Conservation (phyloP, 2,113 vertebrate genomes). For the Neoarius graeffei region DNA sequence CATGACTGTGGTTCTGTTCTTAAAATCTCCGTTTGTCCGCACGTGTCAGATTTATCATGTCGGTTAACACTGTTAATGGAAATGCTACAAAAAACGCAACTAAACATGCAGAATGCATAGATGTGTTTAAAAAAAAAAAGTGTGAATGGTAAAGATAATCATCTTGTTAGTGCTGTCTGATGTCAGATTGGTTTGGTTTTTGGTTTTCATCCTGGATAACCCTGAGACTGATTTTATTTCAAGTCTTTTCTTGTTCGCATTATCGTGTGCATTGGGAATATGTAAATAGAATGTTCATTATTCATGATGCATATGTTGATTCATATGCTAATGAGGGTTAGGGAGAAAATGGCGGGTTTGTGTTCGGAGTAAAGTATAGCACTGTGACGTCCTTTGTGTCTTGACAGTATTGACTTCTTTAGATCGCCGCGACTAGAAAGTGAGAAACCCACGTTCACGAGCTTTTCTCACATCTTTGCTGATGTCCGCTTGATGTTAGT, state of each 20-base stretch:
- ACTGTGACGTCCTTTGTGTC: neutral
- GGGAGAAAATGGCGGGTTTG: conserved; percentile 19
- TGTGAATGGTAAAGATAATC: neutral
- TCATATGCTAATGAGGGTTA: conserved; percentile 31
- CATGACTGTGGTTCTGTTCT: neutral
- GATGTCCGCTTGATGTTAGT: neutral
- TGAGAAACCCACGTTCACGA: neutral
- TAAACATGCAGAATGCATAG: neutral
- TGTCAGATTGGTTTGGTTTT: neutral
- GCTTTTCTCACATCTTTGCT: neutral
- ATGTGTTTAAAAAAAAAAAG: neutral
- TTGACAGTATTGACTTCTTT: neutral
- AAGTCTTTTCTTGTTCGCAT: neutral
- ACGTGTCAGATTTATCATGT: too few species aligned
- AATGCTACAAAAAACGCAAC: too few species aligned
- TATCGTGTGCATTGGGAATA: neutral
- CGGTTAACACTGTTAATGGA: too few species aligned
- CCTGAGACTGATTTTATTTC: neutral
- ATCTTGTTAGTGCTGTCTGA: neutral
- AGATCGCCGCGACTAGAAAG: neutral
- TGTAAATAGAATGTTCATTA: conserved; percentile 37
- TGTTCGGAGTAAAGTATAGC: neutral
- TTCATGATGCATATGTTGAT: conserved; percentile 35
- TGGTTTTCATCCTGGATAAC: too few species aligned
- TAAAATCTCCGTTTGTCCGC: too few species aligned